Percentiles rank a stretch among this genome's conserved stretches.
Conservation (phyloP, 2,113 vertebrate species). For the Ailuropoda melanoleuca region DNA sequence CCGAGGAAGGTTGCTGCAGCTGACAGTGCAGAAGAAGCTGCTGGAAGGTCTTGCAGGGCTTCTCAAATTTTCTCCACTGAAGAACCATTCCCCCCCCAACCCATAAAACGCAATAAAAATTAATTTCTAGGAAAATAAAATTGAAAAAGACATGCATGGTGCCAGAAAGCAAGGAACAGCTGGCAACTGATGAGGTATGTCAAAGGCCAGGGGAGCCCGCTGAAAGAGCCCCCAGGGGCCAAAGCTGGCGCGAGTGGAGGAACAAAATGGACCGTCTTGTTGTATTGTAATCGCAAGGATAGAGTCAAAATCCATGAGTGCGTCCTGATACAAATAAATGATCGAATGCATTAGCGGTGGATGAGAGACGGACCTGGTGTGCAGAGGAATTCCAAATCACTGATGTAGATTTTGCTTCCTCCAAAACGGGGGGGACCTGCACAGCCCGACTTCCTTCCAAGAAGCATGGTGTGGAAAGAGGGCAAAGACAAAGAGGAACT, state of each 20-base stretch:
- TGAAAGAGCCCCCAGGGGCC: background rate
- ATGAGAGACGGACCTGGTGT: background rate
- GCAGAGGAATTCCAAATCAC: background rate
- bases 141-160: background rate
- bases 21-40: background rate
- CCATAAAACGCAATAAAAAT: background rate
- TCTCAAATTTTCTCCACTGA: background rate
- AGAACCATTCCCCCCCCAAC: background rate
- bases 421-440: background rate
- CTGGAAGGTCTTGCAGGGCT: background rate
- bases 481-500: background rate
- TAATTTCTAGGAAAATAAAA: background rate
- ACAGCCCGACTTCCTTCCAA: background rate
- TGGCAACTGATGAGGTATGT: background rate
- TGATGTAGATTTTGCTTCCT: too few relatives aligned
- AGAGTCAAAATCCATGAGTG: background rate
- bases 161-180: background rate
- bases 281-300: background rate
- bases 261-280: background rate
- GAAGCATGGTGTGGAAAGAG: background rate
- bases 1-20: background rate
- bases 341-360: background rate
- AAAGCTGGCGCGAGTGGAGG: background rate
- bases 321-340: background rate
- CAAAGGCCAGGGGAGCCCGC: background rate